Base-by-base conservation (phyloP, 2,113 vertebrate genomes). In the Corythoichthys intestinalis region DNA sequence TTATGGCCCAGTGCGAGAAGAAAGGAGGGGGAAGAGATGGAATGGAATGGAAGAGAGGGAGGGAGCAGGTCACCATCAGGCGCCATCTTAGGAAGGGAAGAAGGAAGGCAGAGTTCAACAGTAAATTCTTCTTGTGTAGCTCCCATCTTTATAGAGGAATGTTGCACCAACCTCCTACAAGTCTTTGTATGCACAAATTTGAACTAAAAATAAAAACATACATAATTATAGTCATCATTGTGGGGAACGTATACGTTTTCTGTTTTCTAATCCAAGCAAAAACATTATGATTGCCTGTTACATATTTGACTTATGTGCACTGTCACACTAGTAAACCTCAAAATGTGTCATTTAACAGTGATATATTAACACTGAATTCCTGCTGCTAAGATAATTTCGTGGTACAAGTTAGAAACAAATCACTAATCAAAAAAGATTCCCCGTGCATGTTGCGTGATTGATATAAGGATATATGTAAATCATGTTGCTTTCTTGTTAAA, bases 71-170 rank as follows among this genome's bases (percentile, higher is more conserved):
- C 94, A 94, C 91, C 91, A 87, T 89, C 88, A 93, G 94, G 91
- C 96, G 96, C 97, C 97, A 98, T 98, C 90, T 98, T 98, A 94
- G 91, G 90, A 88, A 92, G 73, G 90, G 88, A 84, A 88, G 77
- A 84, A 79, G 80, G 70, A 86, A 85, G 14, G 75, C 69, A 85
- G 81, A 87, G 87, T 86, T 88, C 84, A 87, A 85, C 85, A 85
- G 82, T 78, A 69, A 86, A 81, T 76, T 65, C 75, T 44, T 74
- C 62, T 72, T 78, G 59, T 72, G 67, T 66, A 82, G 84, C 85
- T 73, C 85, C 14, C 58, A n/a, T n/a, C 7, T 44, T 44, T 38
- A 12, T 6, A 44, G 41, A 44, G 41, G 41, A 44, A 44, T 44
- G 41, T 44, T 44, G 41, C 41, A 8, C 41, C 41, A 8, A 44